These are phyloP conservation scores for Thaumatotibia leucotreta DNA, from an alignment of 1,140 invertebrate species.

Conservation along the genomic window DNA sequence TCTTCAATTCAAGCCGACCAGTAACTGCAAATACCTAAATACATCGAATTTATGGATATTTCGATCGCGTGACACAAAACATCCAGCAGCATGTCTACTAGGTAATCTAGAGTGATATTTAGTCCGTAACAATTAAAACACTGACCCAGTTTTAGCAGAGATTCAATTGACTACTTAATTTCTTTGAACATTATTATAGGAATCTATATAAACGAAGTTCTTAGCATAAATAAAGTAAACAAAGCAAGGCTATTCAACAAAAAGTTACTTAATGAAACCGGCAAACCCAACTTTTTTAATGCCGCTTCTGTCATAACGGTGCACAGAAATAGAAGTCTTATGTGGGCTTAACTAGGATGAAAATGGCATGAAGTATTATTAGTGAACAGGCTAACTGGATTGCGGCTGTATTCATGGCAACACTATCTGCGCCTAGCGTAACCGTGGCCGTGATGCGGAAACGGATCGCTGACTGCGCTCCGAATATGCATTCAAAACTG, in stretches of 20 bases:
- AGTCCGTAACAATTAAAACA: not conserved
- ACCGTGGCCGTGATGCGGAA: slow-evolving; percentile 24
- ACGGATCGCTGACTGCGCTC: slow-evolving; percentile 25
- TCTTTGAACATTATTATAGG: too few species aligned
- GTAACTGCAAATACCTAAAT: too few species aligned
- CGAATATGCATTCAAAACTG: slow-evolving; percentile 19
- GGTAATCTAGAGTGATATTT: too few species aligned
- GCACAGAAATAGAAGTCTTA: not conserved
- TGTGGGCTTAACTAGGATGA: not conserved
- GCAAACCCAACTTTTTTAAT: not conserved
- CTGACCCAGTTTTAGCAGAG: not conserved
- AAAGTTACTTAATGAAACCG: not conserved
- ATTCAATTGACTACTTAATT: too few species aligned
- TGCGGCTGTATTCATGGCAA: not conserved
- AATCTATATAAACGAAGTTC: too few species aligned
- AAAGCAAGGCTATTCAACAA: not conserved
- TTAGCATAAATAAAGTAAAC: not conserved
- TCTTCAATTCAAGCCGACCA: too few species aligned
- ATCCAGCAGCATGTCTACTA: too few species aligned
- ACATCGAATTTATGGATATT: too few species aligned
- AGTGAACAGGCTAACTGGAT: not conserved
- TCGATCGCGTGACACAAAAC: too few species aligned
- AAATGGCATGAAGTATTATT: not conserved
- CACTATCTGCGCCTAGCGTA: slow-evolving; percentile 12
- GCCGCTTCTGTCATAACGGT: not conserved